Base-by-base conservation (phyloP, 2,113 vertebrate species). In the Chelonoidis abingdonii region DNA sequence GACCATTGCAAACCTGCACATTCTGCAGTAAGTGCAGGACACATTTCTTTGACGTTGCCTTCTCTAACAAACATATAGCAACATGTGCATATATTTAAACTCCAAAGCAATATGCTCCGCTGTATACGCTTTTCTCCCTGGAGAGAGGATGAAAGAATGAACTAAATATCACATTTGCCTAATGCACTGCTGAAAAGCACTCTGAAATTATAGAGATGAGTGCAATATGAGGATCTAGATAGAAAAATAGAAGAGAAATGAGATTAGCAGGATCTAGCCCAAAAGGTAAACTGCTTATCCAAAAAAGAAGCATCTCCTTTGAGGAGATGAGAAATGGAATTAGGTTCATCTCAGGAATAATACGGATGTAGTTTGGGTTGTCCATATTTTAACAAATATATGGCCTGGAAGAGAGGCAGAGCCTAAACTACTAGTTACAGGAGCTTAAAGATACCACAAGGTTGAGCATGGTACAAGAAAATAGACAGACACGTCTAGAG, bases 301-400 rank as follows among this genome's bases (percentile, higher is more conserved):
- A 72, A 5, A 85, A 69, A 93, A 93, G 91, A 94, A 54, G 4
- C 57, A 80, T 93, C 87, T 91, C 52, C n/a, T 91, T 75, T 93
- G 59, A 81, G 6, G 78, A 80, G n/a, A 41, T 14, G 4, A 1
- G 35, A 86, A 52, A 89, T 35, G 65, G 84, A 89, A 87, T 75
- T 44, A 87, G 47, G 27, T 84, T 92, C 65, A 72, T 69, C 69
- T 84, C 38, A n/a, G 16, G 8, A 50, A 76, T 49, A 53, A 9
- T 49, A 38, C 2, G 8, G 31, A 21, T 72, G n/a, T 38, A 21
- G 19, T 72, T 72, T 84, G 72, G 31, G 75, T 87, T 87, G 54
- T 59, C 91, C 88, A 93, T 90, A 93, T 79, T 89, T 56, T 90
- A 83, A 93, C 90, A 86, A 95, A 94, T 11, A 75, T 93, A 76